Base-by-base conservation (phyloP, 2,888 invertebrate genomes). In the Sinohyriopsis cumingii region DNA sequence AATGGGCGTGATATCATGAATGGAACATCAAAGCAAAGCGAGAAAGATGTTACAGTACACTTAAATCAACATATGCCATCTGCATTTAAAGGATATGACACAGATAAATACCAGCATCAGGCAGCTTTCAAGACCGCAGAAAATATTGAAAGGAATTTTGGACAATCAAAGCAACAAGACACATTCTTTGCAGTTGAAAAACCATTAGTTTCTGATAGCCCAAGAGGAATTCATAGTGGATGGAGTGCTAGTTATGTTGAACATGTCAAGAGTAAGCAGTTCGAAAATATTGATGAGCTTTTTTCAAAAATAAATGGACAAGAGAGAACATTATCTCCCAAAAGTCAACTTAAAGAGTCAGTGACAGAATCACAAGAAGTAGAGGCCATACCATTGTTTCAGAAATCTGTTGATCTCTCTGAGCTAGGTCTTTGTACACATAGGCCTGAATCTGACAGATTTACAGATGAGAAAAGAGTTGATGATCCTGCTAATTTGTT, bases 371-470 rank as follows among this genome's bases (percentile, higher is more conserved):
- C 65, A 59, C 18, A 33, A 3, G 33, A 45, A 45, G 45, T 45
- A 45, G 45, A 74, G 25, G 61, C 57, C n/a, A 19, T 65, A 45
- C 63, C 69, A 19, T 67, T 71, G 18, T 82, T 82, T 69, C 64
- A 65, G 56, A 74, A 74, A 65, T 74, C 74, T 63, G 57, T 71
- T 24, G 76, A 78, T 62, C 57, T 75, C n/a, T 71, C 77, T 55
- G 81, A 80, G 24, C 73, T 85, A 22, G 85, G 84, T 65, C 72
- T 85, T 25, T 77, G 80, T 20, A 85, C 87, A n/a, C 85, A 85
- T 71, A 77, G 84, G 55, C 83, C 84, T 45, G 82, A 83, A 6
- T 75, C 75, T 59, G 75, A 76, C 1, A 71, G 68, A 54, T 28
- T 24, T 28, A 57, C 56, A n/a, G 72, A 67, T 57, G 69, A 68